Evolutionary conservation across 2,113 vertebrate species (phyloP).

Genomic region (Monopterus albus): DNA sequence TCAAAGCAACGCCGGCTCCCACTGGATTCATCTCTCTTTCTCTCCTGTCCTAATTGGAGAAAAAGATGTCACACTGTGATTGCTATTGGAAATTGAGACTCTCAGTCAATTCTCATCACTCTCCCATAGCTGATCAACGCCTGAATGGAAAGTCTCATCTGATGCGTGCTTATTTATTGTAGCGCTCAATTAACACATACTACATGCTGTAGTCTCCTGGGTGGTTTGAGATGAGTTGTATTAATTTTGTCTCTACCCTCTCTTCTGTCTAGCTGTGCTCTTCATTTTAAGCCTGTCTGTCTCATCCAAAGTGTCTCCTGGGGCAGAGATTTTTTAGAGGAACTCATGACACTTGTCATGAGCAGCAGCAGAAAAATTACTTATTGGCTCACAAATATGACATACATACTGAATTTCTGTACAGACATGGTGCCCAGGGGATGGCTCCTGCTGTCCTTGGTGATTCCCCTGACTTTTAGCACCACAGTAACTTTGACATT

Average conservation of each 20-base stretch:
- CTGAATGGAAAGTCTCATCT: slow-evolving; percentile 62
- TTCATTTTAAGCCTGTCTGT: slow-evolving; percentile 12
- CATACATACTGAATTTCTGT: neutral
- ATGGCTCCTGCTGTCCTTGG: no score
- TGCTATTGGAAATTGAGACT: slow-evolving; percentile 73
- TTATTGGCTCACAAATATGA: no score
- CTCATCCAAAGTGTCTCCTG: no score
- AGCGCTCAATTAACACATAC: slow-evolving; percentile 69
- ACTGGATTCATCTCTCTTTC: slow-evolving; percentile 61
- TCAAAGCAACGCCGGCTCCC: slow-evolving; percentile 65
- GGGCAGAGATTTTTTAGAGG: no score
- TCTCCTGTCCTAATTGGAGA: slow-evolving; percentile 66
- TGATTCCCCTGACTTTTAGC: no score
- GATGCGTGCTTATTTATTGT: slow-evolving; percentile 66
- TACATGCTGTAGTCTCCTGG: slow-evolving; percentile 39
- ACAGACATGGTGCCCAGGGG: no score
- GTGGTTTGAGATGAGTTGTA: slow-evolving; percentile 49
- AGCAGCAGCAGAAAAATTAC: no score
- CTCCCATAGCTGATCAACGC: slow-evolving; percentile 63
- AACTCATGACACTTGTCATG: no score
- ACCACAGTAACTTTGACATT: no score
- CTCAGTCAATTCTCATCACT: slow-evolving; percentile 76
- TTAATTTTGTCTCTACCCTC: slow-evolving; percentile 20
- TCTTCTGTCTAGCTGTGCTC: neutral
- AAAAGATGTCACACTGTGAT: slow-evolving; percentile 72